phyloP scores from a whole-genome alignment of 2,888 invertebrate species.

The Atherix ibis region DNA sequence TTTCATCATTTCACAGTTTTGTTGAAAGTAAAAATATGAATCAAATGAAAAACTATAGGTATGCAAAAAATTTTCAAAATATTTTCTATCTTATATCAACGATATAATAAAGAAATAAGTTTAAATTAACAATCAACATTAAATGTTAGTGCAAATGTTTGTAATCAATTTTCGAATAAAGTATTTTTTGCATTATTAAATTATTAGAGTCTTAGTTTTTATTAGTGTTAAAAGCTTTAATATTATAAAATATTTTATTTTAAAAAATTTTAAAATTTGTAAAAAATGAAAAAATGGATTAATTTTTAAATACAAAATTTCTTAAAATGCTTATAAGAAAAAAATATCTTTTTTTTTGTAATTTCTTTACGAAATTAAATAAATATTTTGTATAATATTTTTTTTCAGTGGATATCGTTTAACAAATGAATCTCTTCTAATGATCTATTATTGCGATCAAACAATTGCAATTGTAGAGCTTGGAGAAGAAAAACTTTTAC shows the following conservation, averaged over 20 bases:
- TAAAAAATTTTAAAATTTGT: too few relatives aligned
- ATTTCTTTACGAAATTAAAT: too few relatives aligned
- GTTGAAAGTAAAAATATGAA: constrained; percentile 27
- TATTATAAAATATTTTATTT: too few relatives aligned
- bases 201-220: too few relatives aligned
- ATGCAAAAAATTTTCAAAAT: constrained; percentile 11
- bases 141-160: constrained; percentile 1
- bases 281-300: too few relatives aligned
- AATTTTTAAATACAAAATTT: too few relatives aligned
- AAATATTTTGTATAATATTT: neutral
- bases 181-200: too few relatives aligned
- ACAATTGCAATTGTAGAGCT: constrained; percentile 71
- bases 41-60: constrained; percentile 33
- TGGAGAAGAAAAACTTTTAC: constrained; percentile 49
- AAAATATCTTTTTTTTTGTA: neutral
- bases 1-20: constrained; percentile 30
- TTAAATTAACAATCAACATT: too few relatives aligned
- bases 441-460: constrained; percentile 68
- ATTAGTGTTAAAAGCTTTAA: too few relatives aligned
- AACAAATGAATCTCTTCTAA: constrained; percentile 47
- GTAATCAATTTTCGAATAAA: neutral
- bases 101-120: too few relatives aligned
- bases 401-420: constrained; percentile 46
- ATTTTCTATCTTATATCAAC: too few relatives aligned
- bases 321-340: too few relatives aligned